Evolutionary conservation across 1,140 invertebrate species (phyloP), one percentile per base, ranked within the genome.

Genomic region (Drosophila mauritiana): DNA sequence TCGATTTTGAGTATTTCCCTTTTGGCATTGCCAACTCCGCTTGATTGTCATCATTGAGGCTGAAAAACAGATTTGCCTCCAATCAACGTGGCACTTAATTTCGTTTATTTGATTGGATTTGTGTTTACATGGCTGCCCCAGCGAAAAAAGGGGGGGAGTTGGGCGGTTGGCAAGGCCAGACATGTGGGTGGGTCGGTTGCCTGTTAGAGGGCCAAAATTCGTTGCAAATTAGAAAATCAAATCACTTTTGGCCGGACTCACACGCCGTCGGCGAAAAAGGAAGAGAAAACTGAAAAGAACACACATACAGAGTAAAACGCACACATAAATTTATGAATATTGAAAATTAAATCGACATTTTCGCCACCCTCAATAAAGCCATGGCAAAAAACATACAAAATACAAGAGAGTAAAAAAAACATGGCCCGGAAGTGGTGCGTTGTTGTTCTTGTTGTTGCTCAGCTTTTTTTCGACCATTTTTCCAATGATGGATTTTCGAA

Each of bases 401-500:
- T 40, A 36, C 13, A 40, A 40, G 40, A 62, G 34, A 40, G 55
- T 49, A 59, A 79, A 76, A 76, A 69, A 80, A 89, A 89, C 73
- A 88, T 85, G 84, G 89, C 73, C 69, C 84, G 84, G 63, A 86
- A 91, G 74, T 86, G 65, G 64, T 78, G 73, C 69, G 46, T 57
- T 75, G 73, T 48, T 56, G 39, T 67, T 76, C 69, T 48, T 56
- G 53, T 73, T 80, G 39, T 61, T 68, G 40, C 74, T 48, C 49
- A 42, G 56, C 77, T 78, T 76, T 80, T 80, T 84, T 90, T 77
- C 85, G 43, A 80, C 86, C 88, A 90, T 90, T 90, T 90, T 91
- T 89, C 90, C 90, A 91, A 91, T 91, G 90, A 91, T 91, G 89
- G 84, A 91, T 91, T 91, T 91, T 90, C 81, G 82, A 91, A 91